Evolutionary conservation across 2,797 vertebrate species (phyloP).

Genomic region (Darevskia nairensis): DNA sequence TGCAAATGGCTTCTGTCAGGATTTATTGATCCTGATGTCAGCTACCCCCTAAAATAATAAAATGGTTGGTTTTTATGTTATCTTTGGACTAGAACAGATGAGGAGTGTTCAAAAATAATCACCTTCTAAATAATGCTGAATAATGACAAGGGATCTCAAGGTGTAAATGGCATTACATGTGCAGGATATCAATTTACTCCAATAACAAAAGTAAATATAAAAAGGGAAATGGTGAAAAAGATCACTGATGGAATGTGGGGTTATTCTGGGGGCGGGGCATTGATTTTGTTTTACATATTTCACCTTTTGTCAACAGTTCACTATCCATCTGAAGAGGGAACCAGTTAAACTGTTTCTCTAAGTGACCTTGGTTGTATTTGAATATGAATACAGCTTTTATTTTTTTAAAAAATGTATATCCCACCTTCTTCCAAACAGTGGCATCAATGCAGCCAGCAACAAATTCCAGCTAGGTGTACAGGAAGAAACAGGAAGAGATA

Average conservation of each 20-base stretch:
- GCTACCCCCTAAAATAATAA: conserved; percentile 72
- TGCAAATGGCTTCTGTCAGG: conserved; percentile 81
- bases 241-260: not conserved
- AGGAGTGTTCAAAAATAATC: conserved; percentile 61
- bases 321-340: not conserved
- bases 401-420: not conserved
- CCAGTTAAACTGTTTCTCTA: not conserved
- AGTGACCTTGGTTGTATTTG: not conserved
- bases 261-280: not conserved
- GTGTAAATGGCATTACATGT: not conserved
- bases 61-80: conserved; percentile 72
- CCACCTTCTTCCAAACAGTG: not conserved
- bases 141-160: conserved; percentile 21
- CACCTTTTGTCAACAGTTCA: not conserved
- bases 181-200: not conserved
- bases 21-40: conserved; percentile 82
- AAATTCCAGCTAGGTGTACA: not conserved
- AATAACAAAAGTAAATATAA: conserved; percentile 1
- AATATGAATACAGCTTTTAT: not conserved
- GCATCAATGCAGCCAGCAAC: not conserved
- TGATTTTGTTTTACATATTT: not conserved
- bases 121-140: conserved; percentile 37
- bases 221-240: not conserved
- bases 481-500: not conserved
- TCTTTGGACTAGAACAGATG: conserved; percentile 60